Base-by-base conservation (phyloP, 1,140 invertebrate species). In the Aleiodes sp. region DNA sequence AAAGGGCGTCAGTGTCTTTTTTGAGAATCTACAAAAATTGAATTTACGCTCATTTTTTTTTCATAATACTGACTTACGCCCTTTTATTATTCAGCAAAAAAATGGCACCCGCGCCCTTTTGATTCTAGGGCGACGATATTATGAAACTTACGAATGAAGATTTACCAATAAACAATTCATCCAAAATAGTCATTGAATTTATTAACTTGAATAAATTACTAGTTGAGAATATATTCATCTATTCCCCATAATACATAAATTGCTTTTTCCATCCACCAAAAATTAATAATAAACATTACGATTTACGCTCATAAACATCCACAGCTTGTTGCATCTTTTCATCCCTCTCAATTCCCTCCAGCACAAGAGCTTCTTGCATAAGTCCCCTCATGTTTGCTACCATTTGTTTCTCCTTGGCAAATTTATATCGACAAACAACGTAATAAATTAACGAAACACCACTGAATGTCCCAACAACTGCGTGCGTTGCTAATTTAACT, bases 391-490 rank as follows among this genome's bases (percentile, higher is more conserved):
- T 19, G 12, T 72, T 56, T 2, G 8, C 16, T 2, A 70, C 24
- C 0, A 9, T 61, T 16, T 70, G 52, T 28, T 75, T 67, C 35
- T 77, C 26, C 14, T 43, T 33, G 2, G 41, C 61, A 24, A 65
- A 65, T 1, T 56, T 16, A 7, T 75, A 84, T 73, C 88, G 80
- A 75, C 89, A 90, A 12, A 77, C 70, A 26, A 79, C 76, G 87
- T 88, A 91, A 76, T 89, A 91, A 1, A 57, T 72, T 28, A 89
- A 67, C 4, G 89, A 88, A 10, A 89, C 84, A 9, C 79, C 76
- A 35, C 83, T 79, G 75, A 89, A 91, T 7, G 87, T 79, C 4
- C 84, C 87, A 46, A 91, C 80, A 1, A 83, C 87, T 43, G 88
- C 78, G 73, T 89, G 87, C 2, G 80, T 84, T 1, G 90, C 82